Evolutionary conservation across 2,888 invertebrate genomes (phyloP), one percentile per base, ranked within the genome.

Genomic region (Cantharis nigra): DNA sequence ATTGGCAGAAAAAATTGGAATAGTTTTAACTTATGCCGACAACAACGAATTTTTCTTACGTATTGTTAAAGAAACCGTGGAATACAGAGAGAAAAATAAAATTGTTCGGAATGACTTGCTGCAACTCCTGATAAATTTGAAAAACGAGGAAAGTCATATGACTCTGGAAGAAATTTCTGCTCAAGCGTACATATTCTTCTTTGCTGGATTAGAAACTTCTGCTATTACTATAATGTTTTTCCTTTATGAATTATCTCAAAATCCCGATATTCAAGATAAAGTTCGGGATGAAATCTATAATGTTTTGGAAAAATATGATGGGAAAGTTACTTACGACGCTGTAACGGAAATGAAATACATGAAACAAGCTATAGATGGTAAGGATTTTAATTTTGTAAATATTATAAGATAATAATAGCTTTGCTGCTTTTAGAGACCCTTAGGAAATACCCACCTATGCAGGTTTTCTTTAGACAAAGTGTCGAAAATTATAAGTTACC

Each of bases 131-230:
- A 80, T 87, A 14, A 85, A 87, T 9, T 74, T 81, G 70, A 82
- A 78, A 76, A 75, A 63, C 7, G 26, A 74, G 20, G 2, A 20
- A 11, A 30, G 10, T 18, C 69, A 33, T 20, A 71, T 84, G 67
- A 81, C 80, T 9, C 23, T 84, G 10, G 80, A 86, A 0, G 81
- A 82, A 77, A 79, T 90, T 16, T 79, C 85, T 0, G 87, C 89
- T 0, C 89, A 90, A 70, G 84, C 87, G 3, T 84, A 89, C 2
- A 85, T 90, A 0, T 90, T 91, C 79, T 90, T 89, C 79, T 33
- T 88, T 0, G 90, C 90, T 20, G 90, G 90, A 1, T 90, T 88
- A 79, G 90, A 90, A 79, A 90, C 90, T 0, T 89, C 89, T 0
- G 88, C 89, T 0, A 85, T 87, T 0, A 87, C 88, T 0, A 83